Conservation (phyloP, 2,797 vertebrate genomes). For the Onychomys arenicola region DNA sequence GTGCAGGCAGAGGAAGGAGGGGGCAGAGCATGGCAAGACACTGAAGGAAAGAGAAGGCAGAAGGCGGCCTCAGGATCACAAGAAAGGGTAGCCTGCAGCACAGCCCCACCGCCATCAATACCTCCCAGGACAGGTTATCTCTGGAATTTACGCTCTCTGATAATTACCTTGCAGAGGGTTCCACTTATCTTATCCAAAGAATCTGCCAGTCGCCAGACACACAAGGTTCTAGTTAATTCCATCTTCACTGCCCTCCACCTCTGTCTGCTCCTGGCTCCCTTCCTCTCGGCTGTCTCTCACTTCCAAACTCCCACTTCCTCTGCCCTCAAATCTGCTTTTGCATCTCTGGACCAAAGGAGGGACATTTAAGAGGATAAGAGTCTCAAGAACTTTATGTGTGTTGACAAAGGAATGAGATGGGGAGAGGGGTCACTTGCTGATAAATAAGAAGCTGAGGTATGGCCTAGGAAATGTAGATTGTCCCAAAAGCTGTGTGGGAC, state of each 20-base stretch:
- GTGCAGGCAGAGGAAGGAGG: neutral
- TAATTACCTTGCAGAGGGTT: conserved; percentile 88
- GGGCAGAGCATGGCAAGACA: neutral
- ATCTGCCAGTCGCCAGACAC: conserved; percentile 87
- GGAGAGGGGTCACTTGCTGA: neutral
- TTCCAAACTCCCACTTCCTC: neutral
- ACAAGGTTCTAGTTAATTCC: conserved; percentile 84
- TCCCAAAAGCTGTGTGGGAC: neutral
- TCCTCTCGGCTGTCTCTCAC: neutral
- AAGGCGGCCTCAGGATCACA: conserved; percentile 13
- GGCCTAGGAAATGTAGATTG: neutral
- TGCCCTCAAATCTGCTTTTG: conserved; percentile 24
- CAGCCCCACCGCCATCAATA: conserved; percentile 83
- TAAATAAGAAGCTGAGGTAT: neutral
- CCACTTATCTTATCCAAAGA: conserved; percentile 87
- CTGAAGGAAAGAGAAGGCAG: conserved; percentile 43
- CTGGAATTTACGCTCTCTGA: conserved; percentile 89
- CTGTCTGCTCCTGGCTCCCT: neutral
- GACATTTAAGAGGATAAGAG: neutral
- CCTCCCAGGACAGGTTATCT: conserved; percentile 87
- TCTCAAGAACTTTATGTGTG: neutral
- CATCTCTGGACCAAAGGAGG: neutral
- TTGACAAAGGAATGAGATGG: neutral
- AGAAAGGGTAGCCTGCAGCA: conserved; percentile 79
- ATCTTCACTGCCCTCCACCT: conserved; percentile 42